Conservation (phyloP, 2,888 invertebrate genomes). For the Lydus trimaculatus region DNA sequence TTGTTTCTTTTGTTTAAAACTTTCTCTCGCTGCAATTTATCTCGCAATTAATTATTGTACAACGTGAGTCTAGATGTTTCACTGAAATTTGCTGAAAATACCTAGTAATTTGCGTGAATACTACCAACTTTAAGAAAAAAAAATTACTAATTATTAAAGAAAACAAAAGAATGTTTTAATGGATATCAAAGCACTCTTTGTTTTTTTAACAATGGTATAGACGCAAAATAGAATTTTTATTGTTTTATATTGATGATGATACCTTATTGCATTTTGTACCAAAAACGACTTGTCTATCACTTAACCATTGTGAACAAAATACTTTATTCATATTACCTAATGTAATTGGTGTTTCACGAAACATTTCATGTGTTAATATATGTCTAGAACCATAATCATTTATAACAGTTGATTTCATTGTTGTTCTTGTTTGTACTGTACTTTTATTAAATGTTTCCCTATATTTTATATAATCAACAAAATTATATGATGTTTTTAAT, state of each 20-base stretch:
- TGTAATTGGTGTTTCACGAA: slow-evolving; percentile 82
- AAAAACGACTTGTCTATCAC: slow-evolving; percentile 92
- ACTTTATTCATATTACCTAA: slow-evolving; percentile 90
- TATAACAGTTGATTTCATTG: slow-evolving; percentile 66
- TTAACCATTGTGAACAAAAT: slow-evolving; percentile 96
- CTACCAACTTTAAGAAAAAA: too few species aligned
- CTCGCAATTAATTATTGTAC: too few species aligned
- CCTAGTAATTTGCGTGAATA: too few species aligned
- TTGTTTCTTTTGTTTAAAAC: too few species aligned
- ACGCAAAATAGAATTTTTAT: not conserved
- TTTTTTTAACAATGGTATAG: too few species aligned
- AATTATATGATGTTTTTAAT: slow-evolving; percentile 81
- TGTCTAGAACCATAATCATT: slow-evolving; percentile 85
- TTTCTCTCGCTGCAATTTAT: too few species aligned
- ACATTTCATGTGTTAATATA: slow-evolving; percentile 89
- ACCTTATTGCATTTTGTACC: slow-evolving; percentile 98
- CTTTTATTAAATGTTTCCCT: slow-evolving; percentile 77
- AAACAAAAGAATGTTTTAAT: too few species aligned
- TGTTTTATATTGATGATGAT: slow-evolving; percentile 29
- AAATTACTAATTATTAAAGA: too few species aligned
- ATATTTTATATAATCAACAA: slow-evolving; percentile 84
- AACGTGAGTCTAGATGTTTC: too few species aligned
- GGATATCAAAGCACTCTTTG: too few species aligned
- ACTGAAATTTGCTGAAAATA: too few species aligned
- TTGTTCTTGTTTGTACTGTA: slow-evolving; percentile 50